phyloP scores from a whole-genome alignment of 2,888 invertebrate species.

The Augochlorella aurata region DNA sequence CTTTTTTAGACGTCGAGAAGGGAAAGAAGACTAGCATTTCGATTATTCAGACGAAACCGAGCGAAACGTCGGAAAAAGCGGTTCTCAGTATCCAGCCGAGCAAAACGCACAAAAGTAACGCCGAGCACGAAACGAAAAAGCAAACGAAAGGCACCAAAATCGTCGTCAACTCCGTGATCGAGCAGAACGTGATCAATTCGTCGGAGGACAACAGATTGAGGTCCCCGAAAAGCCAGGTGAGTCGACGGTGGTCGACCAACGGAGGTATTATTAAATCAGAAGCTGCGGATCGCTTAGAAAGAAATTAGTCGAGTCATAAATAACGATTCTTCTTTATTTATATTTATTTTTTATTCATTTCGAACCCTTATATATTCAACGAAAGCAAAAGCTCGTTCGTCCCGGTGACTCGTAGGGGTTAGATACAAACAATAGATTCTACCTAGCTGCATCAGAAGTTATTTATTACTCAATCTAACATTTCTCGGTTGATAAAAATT shows the following conservation, averaged over 20 bases:
- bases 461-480: too few species aligned
- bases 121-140: constrained; percentile 75
- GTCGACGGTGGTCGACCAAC: neutral
- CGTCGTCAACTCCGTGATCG: constrained; percentile 76
- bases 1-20: constrained; percentile 53
- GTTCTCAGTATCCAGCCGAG: constrained; percentile 77
- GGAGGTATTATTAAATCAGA: too few species aligned
- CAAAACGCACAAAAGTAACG: constrained; percentile 74
- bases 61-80: constrained; percentile 71
- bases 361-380: too few species aligned
- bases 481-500: too few species aligned
- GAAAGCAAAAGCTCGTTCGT: too few species aligned
- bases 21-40: constrained; percentile 55
- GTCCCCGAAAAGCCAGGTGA: constrained; percentile 69
- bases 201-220: constrained; percentile 65
- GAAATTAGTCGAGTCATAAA: too few species aligned
- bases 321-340: too few species aligned
- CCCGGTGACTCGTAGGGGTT: too few species aligned
- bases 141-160: constrained; percentile 73
- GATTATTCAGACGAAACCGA: constrained; percentile 78
- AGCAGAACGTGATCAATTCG: constrained; percentile 70
- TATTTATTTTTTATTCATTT: too few species aligned
- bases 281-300: too few species aligned
- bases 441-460: too few species aligned
- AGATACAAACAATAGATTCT: too few species aligned